Percentiles rank a stretch among this genome's conserved stretches.
These are phyloP conservation scores for Proterorhinus semilunaris DNA, from an alignment of 2,113 vertebrate genomes.

Conservation along the genomic window DNA sequence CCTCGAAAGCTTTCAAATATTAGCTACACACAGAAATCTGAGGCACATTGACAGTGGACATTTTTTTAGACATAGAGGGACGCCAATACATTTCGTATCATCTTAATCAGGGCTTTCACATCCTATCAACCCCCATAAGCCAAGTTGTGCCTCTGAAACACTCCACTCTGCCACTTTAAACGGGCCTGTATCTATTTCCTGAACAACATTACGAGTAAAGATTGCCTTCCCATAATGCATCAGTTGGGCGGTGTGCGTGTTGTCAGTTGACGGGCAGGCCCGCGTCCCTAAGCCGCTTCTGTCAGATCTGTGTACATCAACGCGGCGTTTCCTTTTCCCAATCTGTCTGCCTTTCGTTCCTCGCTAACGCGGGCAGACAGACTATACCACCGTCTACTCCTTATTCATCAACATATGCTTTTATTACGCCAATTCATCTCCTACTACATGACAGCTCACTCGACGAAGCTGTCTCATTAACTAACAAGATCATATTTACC, in stretches of 20 bases:
- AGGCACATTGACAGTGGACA: too few relatives aligned
- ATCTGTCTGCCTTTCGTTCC: conserved; percentile 28
- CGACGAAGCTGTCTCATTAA: conserved; percentile 8
- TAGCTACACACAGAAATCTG: too few relatives aligned
- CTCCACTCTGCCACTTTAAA: too few relatives aligned
- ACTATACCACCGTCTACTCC: conserved; percentile 13
- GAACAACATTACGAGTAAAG: conserved; percentile 9
- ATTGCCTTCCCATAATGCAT: conserved; percentile 33
- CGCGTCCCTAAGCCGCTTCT: conserved; percentile 59
- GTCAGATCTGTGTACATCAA: conserved; percentile 51
- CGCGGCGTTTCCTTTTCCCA: conserved; percentile 28
- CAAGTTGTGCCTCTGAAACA: too few relatives aligned
- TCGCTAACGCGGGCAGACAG: conserved; percentile 46
- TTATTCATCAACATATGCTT: conserved; percentile 11
- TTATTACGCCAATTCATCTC: conserved; percentile 3
- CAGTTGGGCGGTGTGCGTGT: conserved; percentile 22
- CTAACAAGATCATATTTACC: conserved; percentile 11
- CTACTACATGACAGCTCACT: neutral
- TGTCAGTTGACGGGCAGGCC: conserved; percentile 58
- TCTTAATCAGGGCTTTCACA: too few relatives aligned
- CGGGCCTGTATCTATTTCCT: neutral
- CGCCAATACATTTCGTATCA: too few relatives aligned
- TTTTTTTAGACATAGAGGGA: too few relatives aligned
- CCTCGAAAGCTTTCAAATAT: too few relatives aligned
- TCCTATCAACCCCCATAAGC: too few relatives aligned